These are phyloP conservation scores for Vulpes lagopus DNA, from an alignment of 2,113 vertebrate species.

Conservation along the genomic window DNA sequence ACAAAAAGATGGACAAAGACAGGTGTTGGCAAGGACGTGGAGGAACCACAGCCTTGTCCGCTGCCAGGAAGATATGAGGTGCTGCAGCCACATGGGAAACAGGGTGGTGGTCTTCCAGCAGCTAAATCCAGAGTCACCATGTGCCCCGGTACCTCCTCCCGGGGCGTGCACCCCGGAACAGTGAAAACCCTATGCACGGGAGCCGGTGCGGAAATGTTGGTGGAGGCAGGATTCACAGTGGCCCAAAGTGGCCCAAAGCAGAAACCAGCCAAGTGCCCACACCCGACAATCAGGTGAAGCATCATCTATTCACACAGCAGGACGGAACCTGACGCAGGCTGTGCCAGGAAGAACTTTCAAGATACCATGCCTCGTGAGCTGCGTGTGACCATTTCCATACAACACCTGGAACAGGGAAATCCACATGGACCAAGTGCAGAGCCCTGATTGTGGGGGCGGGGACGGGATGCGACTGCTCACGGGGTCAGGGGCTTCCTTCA, in stretches of 20 bases:
- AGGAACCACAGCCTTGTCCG: no score
- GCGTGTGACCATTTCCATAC: background rate
- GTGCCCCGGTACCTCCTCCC: no score
- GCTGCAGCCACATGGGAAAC: fast-evolving
- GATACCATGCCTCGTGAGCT: background rate
- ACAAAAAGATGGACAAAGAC: background rate
- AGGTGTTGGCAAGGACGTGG: background rate
- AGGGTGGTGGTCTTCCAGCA: no score
- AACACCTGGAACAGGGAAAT: background rate
- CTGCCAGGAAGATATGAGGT: background rate
- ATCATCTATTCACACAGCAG: fast-evolving
- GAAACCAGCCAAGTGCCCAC: background rate
- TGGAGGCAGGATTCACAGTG: background rate
- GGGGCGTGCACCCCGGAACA: no score
- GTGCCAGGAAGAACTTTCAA: background rate
- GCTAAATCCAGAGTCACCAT: background rate
- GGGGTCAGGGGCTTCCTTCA: no score
- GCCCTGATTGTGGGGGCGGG: background rate
- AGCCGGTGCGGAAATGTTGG: no score
- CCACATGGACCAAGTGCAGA: background rate
- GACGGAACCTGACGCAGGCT: no score
- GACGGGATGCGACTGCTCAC: no score
- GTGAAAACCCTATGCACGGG: background rate
- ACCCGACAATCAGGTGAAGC: no score
- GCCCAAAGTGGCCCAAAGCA: no score